Conservation (phyloP, 2,888 invertebrate genomes). For the Harpalus rufipes region DNA sequence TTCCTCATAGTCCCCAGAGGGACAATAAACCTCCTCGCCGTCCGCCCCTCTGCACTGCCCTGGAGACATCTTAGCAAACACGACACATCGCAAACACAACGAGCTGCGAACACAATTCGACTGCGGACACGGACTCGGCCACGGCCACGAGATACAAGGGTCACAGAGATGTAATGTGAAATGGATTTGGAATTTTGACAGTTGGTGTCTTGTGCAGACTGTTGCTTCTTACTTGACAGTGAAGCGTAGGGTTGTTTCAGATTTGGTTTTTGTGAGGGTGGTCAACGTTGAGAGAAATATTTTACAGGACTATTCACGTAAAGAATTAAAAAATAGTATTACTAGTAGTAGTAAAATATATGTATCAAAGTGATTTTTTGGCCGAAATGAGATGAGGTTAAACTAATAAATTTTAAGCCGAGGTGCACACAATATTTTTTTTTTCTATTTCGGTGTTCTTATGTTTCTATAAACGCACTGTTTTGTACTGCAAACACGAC, state of each 20-base stretch:
- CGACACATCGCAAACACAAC: conserved; percentile 39
- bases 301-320: no score
- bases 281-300: not conserved
- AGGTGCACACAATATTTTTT: no score
- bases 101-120: conserved; percentile 25
- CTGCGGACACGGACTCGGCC: not conserved
- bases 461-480: no score
- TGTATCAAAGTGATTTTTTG: no score
- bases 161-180: conserved; percentile 15
- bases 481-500: no score
- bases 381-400: no score
- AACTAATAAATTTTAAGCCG: no score
- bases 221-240: conserved; percentile 13
- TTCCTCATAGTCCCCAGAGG: conserved; percentile 35
- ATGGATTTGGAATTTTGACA: conserved; percentile 46
- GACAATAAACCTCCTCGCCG: conserved; percentile 11
- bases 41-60: not conserved
- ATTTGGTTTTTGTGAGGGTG: not conserved
- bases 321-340: no score
- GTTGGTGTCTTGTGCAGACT: conserved; percentile 28
- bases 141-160: not conserved
- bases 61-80: conserved; percentile 31
- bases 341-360: no score
- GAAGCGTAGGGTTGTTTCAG: not conserved
- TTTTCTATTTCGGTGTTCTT: no score